Evolutionary conservation across 2,113 vertebrate species (phyloP).

Genomic region (Ginglymostoma cirratum): DNA sequence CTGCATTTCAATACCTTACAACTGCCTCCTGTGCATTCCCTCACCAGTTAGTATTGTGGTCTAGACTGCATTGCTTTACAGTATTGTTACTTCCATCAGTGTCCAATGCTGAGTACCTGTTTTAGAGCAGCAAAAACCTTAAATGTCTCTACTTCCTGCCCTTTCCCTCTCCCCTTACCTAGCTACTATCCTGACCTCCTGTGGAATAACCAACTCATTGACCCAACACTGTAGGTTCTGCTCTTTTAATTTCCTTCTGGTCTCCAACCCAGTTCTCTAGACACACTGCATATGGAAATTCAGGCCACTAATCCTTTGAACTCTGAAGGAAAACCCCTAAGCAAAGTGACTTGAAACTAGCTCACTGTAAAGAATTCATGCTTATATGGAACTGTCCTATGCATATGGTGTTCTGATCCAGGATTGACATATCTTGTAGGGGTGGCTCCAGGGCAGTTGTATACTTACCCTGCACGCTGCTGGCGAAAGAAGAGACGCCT

Average conservation of each 20-base stretch:
- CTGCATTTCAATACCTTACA: too few relatives aligned
- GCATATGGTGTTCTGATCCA: neutral
- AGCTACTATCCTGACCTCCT: too few relatives aligned
- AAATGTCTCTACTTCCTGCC: too few relatives aligned
- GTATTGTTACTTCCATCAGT: too few relatives aligned
- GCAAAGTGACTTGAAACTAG: neutral
- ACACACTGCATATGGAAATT: too few relatives aligned
- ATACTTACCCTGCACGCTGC: conserved; percentile 92
- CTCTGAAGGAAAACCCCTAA: neutral
- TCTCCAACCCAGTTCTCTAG: too few relatives aligned
- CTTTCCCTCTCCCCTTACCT: too few relatives aligned
- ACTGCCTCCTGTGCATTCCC: too few relatives aligned
- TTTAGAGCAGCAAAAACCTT: too few relatives aligned
- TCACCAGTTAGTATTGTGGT: too few relatives aligned
- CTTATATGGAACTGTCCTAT: neutral
- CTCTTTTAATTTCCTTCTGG: neutral
- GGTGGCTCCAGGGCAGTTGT: conserved; percentile 82
- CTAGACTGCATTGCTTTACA: too few relatives aligned
- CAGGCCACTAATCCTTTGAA: neutral
- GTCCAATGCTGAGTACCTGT: too few relatives aligned
- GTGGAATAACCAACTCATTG: neutral
- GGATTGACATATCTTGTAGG: conserved; percentile 51
- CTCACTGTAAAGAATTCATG: neutral
- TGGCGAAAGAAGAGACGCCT: conserved; percentile 93
- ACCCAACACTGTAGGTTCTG: neutral